These are phyloP conservation scores for Cherax destructor DNA, from an alignment of 1,140 invertebrate species.

Conservation along the genomic window DNA sequence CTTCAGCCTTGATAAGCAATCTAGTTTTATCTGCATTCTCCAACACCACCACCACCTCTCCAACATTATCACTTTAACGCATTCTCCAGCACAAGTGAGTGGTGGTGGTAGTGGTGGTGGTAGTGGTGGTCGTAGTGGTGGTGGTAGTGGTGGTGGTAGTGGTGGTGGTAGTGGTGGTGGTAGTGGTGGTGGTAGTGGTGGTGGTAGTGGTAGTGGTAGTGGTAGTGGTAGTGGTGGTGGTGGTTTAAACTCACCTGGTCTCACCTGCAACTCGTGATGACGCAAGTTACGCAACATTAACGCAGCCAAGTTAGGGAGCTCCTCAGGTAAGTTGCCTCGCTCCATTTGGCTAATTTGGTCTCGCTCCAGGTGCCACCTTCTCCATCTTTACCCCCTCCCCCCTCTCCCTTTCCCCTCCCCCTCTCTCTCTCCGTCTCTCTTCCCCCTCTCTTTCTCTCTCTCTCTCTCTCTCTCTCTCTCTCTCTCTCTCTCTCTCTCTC, in stretches of 20 bases:
- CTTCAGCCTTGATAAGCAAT: too few relatives aligned
- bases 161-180: too few relatives aligned
- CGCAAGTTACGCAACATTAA: background rate
- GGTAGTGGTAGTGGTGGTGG: background rate
- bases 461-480: background rate
- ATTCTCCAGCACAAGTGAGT: too few relatives aligned
- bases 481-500: background rate
- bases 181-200: too few relatives aligned
- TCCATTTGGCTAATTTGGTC: slow-evolving; percentile 5
- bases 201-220: too few relatives aligned
- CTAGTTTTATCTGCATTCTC: too few relatives aligned
- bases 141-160: too few relatives aligned
- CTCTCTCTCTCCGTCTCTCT: too few relatives aligned
- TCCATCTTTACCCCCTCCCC: background rate
- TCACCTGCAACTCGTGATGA: background rate
- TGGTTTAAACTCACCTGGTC: background rate
- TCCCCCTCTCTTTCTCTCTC: too few relatives aligned
- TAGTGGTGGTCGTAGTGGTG: too few relatives aligned
- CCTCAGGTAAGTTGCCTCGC: background rate
- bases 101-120: background rate
- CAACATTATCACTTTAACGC: too few relatives aligned
- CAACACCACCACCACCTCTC: too few relatives aligned
- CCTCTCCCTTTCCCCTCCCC: background rate
- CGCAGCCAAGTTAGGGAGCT: background rate
- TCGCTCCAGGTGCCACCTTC: background rate